Conservation (phyloP, 2,888 invertebrate species). For the Actias luna region DNA sequence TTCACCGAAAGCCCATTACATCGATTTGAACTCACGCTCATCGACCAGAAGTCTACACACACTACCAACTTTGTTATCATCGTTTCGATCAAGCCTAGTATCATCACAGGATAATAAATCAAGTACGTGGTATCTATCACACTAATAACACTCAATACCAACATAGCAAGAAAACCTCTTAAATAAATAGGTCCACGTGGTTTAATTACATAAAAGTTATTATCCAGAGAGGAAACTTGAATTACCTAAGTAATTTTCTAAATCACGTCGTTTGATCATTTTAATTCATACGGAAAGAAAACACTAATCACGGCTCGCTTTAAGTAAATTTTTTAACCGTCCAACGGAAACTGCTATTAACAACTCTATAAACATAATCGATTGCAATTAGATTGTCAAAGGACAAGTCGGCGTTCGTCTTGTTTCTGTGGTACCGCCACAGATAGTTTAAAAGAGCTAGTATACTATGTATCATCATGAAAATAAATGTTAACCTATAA, state of each 20-base stretch:
- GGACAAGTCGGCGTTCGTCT: slow-evolving; percentile 63
- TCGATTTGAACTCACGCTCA: too few relatives aligned
- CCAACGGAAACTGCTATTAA: slow-evolving; percentile 24
- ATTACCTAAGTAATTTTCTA: slow-evolving; percentile 3
- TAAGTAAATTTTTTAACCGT: slow-evolving; percentile 15
- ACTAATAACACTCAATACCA: neutral
- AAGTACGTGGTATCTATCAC: too few relatives aligned
- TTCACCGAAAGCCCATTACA: too few relatives aligned
- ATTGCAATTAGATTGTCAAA: slow-evolving; percentile 79
- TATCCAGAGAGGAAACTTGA: slow-evolving; percentile 4
- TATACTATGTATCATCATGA: neutral
- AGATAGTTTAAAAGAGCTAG: slow-evolving; percentile 18
- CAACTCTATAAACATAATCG: slow-evolving; percentile 60
- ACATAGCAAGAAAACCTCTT: neutral
- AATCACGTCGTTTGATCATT: slow-evolving; percentile 1
- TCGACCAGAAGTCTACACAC: too few relatives aligned
- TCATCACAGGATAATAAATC: too few relatives aligned
- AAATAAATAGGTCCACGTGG: neutral
- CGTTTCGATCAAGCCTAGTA: too few relatives aligned
- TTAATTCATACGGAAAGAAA: slow-evolving; percentile 9
- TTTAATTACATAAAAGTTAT: neutral
- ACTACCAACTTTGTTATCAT: too few relatives aligned
- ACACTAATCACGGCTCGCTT: slow-evolving; percentile 10
- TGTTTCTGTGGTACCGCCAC: slow-evolving; percentile 56
- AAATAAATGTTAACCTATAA: too few relatives aligned